These are phyloP conservation scores for Reticulitermes lucifugus DNA, from an alignment of 2,888 invertebrate genomes.

Conservation along the genomic window DNA sequence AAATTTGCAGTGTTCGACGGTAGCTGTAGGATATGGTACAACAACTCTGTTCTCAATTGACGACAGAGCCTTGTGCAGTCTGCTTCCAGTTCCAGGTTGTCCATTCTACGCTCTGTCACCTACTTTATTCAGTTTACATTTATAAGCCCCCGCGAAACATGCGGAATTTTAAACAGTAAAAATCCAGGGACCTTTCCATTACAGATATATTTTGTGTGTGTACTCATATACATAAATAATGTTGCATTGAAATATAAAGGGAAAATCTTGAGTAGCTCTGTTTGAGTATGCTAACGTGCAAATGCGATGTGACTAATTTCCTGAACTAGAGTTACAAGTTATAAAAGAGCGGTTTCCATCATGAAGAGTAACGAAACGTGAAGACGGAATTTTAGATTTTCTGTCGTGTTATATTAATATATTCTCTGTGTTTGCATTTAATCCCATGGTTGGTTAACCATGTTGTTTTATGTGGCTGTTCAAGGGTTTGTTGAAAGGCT, in stretches of 20 bases:
- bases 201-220: background rate
- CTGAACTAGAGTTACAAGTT: constrained; percentile 18
- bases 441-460: background rate
- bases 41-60: too few relatives aligned
- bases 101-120: background rate
- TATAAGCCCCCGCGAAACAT: background rate
- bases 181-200: background rate
- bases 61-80: too few relatives aligned
- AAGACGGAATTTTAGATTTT: background rate
- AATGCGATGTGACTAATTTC: constrained; percentile 28
- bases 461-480: too few relatives aligned
- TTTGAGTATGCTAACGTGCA: constrained; percentile 35
- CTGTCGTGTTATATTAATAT: background rate
- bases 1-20: too few relatives aligned
- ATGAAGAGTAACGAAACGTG: background rate
- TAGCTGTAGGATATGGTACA: too few relatives aligned
- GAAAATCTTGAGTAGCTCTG: background rate
- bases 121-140: background rate
- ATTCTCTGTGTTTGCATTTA: background rate
- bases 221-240: background rate
- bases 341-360: constrained; percentile 12
- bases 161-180: background rate
- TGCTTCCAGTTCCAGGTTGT: background rate
- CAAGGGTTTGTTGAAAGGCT: too few relatives aligned
- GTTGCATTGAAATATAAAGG: background rate